Base-by-base conservation (phyloP, 2,888 invertebrate genomes). In the Harpagoxenus sublaevis region DNA sequence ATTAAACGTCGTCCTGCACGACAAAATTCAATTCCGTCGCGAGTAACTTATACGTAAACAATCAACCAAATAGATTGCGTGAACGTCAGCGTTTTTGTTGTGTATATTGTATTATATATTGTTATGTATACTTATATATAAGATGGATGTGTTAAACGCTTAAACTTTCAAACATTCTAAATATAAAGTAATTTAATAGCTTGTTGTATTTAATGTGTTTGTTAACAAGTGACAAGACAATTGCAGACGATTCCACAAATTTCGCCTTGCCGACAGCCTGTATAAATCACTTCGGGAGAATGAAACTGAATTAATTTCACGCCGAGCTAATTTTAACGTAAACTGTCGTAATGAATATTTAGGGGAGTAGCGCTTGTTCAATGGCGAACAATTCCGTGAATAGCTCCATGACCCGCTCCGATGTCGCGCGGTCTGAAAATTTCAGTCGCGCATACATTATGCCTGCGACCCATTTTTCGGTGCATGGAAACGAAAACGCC, bases 381-480 rank as follows among this genome's bases (percentile, higher is more conserved):
- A 48, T 68, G 45, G 55, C 57, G 57, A 57, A 57, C 79, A 55
- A 39, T 28, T 60, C 60, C 60, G 71, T 60, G 48, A 81, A 81
- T 71, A 81, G 53, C 79, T 81, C 48, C 48, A 35, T 71, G 79
- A 71, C 79, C 79, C 35, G 66, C 18, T 78, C 42, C 42, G 55
- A 53, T 45, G 45, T 57, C 55, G 66, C 65, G 42, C 60, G 60
- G 60, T 79, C 35, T 71, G 60, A 71, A 62, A 81, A 51, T 71
- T 81, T 71, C 71, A 71, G 57, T 18, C 71, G 78, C 48, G 18
- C 48, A 79, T 81, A 39, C 39, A 79, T 79, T 71, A 60, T 60
- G 28, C 12, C 18, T 5, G 48, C 79, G 79, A 81, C 79, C 79
- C 60, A 81, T 71, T 81, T 81, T 79, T 71, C 48, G 57, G 57